phyloP scores from a whole-genome alignment of 2,113 vertebrate genomes.

The Agapornis roseicollis region DNA sequence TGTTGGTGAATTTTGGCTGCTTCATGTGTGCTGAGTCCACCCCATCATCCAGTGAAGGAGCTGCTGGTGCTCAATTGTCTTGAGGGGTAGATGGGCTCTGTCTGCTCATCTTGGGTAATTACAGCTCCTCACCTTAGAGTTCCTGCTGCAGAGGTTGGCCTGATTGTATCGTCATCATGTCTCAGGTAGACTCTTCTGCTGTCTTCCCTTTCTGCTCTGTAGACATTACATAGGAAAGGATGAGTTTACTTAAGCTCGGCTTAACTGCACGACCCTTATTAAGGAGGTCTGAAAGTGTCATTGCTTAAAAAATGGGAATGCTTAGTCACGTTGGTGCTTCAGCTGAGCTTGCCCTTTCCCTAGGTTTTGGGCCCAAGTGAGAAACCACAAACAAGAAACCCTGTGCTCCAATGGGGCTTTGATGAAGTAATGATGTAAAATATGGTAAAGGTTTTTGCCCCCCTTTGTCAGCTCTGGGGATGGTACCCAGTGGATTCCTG shows the following conservation, averaged over 20 bases:
- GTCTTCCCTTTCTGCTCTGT: not conserved
- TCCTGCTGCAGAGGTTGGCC: not conserved
- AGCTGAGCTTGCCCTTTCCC: not conserved
- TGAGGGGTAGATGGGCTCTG: not conserved
- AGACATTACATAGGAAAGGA: not conserved
- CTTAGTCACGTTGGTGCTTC: constrained; percentile 9
- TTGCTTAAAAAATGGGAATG: not conserved
- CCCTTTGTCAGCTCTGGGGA: not conserved
- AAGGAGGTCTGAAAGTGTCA: not conserved
- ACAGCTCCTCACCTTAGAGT: accelerated
- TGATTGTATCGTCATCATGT: accelerated
- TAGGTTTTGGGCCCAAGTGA: not conserved
- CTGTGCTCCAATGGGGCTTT: not conserved
- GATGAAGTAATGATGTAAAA: not conserved
- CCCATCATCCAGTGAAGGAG: accelerated
- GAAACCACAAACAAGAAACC: not conserved
- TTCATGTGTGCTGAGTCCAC: accelerated
- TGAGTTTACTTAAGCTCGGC: not conserved
- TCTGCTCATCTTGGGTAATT: not conserved
- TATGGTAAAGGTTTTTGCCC: not conserved
- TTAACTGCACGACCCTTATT: not conserved
- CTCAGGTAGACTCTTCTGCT: accelerated
- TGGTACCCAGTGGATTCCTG: not conserved
- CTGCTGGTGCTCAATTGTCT: accelerated
- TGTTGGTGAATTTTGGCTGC: not conserved